phyloP scores from a whole-genome alignment of 2,888 invertebrate genomes.

The Nephrotoma appendiculata region DNA sequence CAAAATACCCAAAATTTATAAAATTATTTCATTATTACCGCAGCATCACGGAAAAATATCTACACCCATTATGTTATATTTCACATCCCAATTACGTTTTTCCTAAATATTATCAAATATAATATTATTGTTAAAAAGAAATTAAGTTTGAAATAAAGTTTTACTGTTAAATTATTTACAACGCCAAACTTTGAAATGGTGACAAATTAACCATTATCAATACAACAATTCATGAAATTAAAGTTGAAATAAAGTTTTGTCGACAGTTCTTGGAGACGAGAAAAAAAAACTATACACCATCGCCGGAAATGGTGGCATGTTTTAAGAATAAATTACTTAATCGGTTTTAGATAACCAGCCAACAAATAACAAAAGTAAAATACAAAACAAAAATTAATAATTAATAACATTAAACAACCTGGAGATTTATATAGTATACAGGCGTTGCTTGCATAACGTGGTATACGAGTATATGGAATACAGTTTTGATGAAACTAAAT shows the following conservation, averaged over 20 bases:
- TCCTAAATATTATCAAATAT: background rate
- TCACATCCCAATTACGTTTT: background rate
- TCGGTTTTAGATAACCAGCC: background rate
- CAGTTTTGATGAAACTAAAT: too few species aligned
- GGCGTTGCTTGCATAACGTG: too few species aligned
- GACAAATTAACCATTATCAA: background rate
- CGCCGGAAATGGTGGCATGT: background rate
- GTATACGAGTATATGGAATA: too few species aligned
- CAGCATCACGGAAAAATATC: background rate
- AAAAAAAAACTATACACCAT: background rate
- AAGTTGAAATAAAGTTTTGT: background rate
- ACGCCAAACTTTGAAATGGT: background rate
- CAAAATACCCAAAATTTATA: background rate
- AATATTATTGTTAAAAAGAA: background rate
- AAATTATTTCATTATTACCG: background rate
- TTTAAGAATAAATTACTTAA: background rate
- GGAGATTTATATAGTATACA: too few species aligned
- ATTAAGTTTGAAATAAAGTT: background rate
- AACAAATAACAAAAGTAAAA: background rate
- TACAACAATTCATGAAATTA: background rate
- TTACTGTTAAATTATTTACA: background rate
- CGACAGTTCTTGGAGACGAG: background rate
- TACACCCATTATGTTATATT: background rate
- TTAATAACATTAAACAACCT: too few species aligned
- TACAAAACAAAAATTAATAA: background rate